phyloP scores from a whole-genome alignment of 2,797 vertebrate species.

The Borostomias antarcticus region DNA sequence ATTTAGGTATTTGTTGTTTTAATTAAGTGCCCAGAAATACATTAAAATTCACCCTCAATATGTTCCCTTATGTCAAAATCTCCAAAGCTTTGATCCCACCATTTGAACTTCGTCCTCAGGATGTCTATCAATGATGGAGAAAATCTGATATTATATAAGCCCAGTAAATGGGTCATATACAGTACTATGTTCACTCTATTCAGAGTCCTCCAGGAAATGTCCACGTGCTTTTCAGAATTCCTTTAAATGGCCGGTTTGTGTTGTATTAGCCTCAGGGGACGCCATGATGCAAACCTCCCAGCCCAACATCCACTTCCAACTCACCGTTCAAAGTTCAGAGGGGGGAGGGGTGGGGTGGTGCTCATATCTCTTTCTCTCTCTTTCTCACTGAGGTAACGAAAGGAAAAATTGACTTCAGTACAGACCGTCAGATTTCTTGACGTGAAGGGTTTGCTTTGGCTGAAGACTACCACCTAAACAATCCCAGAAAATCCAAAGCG shows the following conservation, averaged over 20 bases:
- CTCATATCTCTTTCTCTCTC: conserved; percentile 2
- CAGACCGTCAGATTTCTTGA: conserved; percentile 4
- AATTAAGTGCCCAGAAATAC: too few species aligned
- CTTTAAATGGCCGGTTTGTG: conserved; percentile 14
- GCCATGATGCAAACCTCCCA: conserved; percentile 19
- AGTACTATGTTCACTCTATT: conserved; percentile 22
- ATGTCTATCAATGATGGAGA: background rate
- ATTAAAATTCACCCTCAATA: too few species aligned
- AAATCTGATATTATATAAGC: conserved; percentile 1
- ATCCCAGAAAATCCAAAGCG: background rate
- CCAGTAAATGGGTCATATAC: conserved; percentile 20
- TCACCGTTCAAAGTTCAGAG: background rate
- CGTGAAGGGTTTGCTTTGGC: conserved; percentile 5
- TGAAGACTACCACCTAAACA: background rate
- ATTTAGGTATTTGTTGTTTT: too few species aligned
- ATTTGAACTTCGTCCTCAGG: background rate
- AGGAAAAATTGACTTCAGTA: conserved; percentile 8
- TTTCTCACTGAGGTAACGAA: background rate
- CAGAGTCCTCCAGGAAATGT: conserved; percentile 34
- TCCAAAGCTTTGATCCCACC: background rate
- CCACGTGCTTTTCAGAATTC: conserved; percentile 33
- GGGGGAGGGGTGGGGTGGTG: background rate
- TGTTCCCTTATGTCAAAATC: too few species aligned
- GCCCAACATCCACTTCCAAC: conserved; percentile 20
- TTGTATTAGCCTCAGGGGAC: conserved; percentile 34